These are phyloP conservation scores for Sebastes matsubarae DNA, from an alignment of 2,797 vertebrate genomes.

Conservation along the genomic window DNA sequence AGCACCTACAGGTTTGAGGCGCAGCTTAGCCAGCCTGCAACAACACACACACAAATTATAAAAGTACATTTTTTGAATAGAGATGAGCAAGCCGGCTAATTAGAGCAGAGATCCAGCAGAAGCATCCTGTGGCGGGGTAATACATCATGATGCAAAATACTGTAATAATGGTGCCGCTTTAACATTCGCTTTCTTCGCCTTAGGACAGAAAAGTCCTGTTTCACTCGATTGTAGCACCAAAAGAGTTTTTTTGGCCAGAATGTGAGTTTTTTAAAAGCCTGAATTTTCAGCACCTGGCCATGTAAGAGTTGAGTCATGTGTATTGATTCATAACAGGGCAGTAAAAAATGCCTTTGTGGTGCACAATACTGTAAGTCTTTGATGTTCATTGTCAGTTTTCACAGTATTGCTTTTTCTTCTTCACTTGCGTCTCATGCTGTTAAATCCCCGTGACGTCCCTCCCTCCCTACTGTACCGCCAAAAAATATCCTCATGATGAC, in stretches of 20 bases:
- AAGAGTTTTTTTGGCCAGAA: background rate
- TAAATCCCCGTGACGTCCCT: background rate
- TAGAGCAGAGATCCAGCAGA: conserved; percentile 41
- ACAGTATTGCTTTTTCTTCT: background rate
- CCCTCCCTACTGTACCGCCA: background rate
- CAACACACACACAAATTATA: conserved; percentile 6
- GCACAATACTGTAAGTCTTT: background rate
- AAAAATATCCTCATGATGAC: conserved; percentile 17
- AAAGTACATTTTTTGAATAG: conserved; percentile 7
- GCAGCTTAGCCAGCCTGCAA: background rate
- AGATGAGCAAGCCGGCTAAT: conserved; percentile 43
- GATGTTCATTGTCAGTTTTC: conserved; percentile 12
- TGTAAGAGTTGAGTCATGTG: conserved; percentile 41
- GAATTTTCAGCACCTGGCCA: background rate
- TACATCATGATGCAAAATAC: conserved; percentile 72
- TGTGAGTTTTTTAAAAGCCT: background rate
- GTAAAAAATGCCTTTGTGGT: background rate
- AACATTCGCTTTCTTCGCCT: conserved; percentile 28
- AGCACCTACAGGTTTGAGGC: background rate
- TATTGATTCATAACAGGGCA: conserved; percentile 1
- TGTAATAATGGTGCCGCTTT: conserved; percentile 52
- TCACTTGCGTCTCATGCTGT: background rate
- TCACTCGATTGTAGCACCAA: conserved; percentile 4
- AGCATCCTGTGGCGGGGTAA: conserved; percentile 14
- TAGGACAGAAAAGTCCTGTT: conserved; percentile 4